Evolutionary conservation across 2,113 vertebrate species (phyloP).

Genomic region (Myotis brandtii): DNA sequence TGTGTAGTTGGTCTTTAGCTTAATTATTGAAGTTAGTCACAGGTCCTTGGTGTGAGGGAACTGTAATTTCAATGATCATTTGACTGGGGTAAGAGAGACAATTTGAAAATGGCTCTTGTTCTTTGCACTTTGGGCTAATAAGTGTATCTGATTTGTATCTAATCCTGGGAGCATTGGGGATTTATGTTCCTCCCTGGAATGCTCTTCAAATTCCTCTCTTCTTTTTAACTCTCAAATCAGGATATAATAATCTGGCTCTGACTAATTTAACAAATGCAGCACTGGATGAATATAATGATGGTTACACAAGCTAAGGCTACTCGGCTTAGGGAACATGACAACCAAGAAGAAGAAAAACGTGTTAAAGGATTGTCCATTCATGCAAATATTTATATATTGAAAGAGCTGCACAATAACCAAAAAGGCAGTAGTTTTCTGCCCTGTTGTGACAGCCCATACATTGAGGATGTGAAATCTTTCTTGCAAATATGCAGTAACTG

Average conservation of each 20-base stretch:
- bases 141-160: slow-evolving; percentile 38
- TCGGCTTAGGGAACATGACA: neutral
- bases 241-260: neutral
- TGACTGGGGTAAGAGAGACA: neutral
- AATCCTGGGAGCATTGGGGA: neutral
- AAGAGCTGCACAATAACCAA: neutral
- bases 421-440: neutral
- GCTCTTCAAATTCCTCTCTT: slow-evolving; percentile 8
- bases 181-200: slow-evolving; percentile 20
- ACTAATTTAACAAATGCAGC: neutral
- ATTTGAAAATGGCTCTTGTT: slow-evolving; percentile 33
- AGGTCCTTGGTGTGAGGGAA: neutral
- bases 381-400: neutral
- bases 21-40: slow-evolving; percentile 51
- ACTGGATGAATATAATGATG: neutral
- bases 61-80: slow-evolving; percentile 38
- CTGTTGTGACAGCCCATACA: neutral
- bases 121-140: neutral
- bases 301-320: neutral
- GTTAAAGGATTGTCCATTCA: neutral
- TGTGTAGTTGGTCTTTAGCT: slow-evolving; percentile 2
- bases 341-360: slow-evolving; percentile 5
- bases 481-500: neutral
- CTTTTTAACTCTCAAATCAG: neutral
- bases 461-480: neutral